Evolutionary conservation across 2,797 vertebrate genomes (phyloP).

Genomic region (Spinibarbus caldwelli): DNA sequence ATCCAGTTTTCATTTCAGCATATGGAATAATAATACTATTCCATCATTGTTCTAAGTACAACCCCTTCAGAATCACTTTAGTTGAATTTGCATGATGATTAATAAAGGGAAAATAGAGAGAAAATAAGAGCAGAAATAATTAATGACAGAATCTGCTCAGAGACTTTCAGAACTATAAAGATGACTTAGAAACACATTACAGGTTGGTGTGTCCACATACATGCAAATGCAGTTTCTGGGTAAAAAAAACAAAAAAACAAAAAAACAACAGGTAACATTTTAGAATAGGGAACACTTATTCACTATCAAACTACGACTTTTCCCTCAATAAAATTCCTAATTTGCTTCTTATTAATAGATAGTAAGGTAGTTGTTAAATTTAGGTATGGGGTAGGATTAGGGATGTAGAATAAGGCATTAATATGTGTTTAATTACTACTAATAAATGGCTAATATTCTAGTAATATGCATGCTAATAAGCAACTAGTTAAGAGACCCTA

Average conservation of each 20-base stretch:
- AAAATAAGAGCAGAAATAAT: neutral
- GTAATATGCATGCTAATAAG: no score
- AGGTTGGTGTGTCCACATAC: neutral
- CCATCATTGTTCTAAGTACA: slow-evolving; percentile 26
- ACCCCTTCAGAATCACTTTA: slow-evolving; percentile 8
- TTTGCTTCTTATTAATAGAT: no score
- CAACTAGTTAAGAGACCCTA: no score
- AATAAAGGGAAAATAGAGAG: slow-evolving; percentile 1
- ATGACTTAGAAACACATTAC: slow-evolving; percentile 24
- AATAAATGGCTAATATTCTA: no score
- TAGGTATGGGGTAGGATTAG: no score
- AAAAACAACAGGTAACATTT: no score
- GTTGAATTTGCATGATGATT: slow-evolving; percentile 11
- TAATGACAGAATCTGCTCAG: neutral
- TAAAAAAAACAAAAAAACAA: neutral
- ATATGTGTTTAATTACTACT: no score
- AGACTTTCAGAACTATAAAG: slow-evolving; percentile 9
- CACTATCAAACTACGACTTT: no score
- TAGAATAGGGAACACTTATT: no score
- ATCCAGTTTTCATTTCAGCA: slow-evolving; percentile 36
- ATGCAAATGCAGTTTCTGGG: neutral
- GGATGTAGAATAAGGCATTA: no score
- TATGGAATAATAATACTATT: slow-evolving; percentile 38
- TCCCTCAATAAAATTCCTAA: no score
- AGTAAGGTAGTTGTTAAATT: no score